phyloP scores from a whole-genome alignment of 2,113 vertebrate genomes.

The Tylochromis polylepis region DNA sequence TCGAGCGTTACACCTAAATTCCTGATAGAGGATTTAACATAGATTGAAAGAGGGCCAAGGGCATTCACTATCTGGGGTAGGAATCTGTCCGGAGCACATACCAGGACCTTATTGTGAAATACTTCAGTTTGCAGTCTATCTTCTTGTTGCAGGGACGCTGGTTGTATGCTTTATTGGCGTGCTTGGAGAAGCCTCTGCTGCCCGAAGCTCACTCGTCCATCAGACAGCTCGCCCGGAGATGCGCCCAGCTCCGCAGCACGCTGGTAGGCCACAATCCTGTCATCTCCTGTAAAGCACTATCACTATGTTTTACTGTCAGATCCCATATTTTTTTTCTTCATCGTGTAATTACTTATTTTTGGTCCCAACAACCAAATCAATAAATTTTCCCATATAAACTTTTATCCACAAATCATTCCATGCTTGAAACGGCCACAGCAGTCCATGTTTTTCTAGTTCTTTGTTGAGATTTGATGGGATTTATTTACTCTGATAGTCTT shows the following conservation, averaged over 20 bases:
- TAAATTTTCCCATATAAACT: no score
- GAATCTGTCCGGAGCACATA: no score
- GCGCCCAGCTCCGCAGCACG: constrained; percentile 82
- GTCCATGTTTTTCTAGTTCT: neutral
- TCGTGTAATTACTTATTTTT: neutral
- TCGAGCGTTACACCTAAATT: no score
- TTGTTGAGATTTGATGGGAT: neutral
- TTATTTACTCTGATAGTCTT: neutral
- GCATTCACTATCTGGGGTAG: no score
- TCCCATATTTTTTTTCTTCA: neutral
- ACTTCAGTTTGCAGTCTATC: neutral
- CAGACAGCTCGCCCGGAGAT: constrained; percentile 90
- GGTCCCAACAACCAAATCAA: neutral
- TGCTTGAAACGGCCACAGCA: neutral
- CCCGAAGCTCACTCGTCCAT: constrained; percentile 96
- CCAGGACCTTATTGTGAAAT: neutral
- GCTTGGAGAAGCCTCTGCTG: constrained; percentile 92
- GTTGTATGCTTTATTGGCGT: constrained; percentile 89
- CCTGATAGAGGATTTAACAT: no score
- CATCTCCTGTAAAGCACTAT: neutral
- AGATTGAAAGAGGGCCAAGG: no score
- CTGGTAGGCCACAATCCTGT: constrained; percentile 70
- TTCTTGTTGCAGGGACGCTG: constrained; percentile 82
- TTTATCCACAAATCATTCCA: neutral
- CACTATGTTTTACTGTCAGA: neutral